Evolutionary conservation across 1,140 invertebrate species (phyloP).

Genomic region (Tigriopus japonicus): DNA sequence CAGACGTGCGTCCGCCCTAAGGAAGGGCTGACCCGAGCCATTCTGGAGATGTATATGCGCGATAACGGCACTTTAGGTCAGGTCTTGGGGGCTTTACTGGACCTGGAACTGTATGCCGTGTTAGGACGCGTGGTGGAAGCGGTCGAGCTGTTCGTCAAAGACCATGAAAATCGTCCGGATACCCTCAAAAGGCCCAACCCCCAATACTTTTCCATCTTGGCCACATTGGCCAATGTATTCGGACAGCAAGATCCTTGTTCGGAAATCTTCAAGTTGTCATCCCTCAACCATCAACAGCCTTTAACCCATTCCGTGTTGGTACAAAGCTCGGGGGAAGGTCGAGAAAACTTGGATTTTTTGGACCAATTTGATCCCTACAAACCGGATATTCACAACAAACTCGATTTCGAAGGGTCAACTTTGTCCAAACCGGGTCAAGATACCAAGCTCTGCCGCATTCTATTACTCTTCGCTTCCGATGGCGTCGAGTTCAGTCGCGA

Average conservation of each 20-base stretch:
- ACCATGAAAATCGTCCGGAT: too few species aligned
- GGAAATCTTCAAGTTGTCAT: neutral
- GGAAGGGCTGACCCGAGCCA: constrained; percentile 10
- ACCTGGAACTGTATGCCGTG: neutral
- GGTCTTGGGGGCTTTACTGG: constrained; percentile 1
- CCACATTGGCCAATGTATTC: neutral
- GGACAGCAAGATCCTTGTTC: neutral
- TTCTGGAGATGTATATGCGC: constrained; percentile 9
- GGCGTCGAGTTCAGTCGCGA: neutral
- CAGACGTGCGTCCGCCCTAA: constrained; percentile 5
- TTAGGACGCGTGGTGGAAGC: neutral
- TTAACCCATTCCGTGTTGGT: neutral
- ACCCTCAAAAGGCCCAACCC: too few species aligned
- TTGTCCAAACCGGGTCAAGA: neutral
- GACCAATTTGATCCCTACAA: neutral
- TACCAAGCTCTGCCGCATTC: neutral
- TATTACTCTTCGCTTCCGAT: constrained; percentile 2
- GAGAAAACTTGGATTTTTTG: neutral
- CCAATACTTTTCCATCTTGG: neutral
- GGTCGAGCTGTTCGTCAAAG: too few species aligned
- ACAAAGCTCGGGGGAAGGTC: neutral
- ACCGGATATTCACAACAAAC: neutral
- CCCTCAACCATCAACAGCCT: neutral
- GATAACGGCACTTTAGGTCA: constrained; percentile 10
- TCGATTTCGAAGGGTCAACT: neutral